These are phyloP conservation scores for Drosophila nasuta DNA, from an alignment of 1,140 invertebrate genomes.

Conservation along the genomic window DNA sequence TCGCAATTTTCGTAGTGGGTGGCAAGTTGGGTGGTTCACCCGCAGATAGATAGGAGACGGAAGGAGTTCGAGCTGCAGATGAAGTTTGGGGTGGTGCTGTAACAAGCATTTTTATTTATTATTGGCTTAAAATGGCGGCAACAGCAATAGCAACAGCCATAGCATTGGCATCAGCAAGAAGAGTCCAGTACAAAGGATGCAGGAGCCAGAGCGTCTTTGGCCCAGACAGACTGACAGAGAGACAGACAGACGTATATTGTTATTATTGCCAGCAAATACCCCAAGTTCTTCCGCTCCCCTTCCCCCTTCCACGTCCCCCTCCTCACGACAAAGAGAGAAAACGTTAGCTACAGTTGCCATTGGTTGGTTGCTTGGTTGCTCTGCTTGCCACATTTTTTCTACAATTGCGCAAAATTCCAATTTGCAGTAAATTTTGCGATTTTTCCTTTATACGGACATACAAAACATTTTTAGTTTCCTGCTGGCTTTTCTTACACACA, in stretches of 20 bases:
- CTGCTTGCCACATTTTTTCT: constrained; percentile 76
- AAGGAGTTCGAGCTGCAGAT: neutral
- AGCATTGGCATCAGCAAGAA: constrained; percentile 4
- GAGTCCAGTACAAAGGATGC: constrained; percentile 55
- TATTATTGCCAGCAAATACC: constrained; percentile 66
- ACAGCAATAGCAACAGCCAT: neutral
- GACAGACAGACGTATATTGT: constrained; percentile 61
- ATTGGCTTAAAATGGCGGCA: constrained; percentile 73
- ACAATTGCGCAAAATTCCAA: constrained; percentile 85
- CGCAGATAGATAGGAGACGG: neutral
- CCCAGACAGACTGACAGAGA: constrained; percentile 47
- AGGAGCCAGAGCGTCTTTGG: constrained; percentile 54
- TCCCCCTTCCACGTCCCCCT: neutral
- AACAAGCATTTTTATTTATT: constrained; percentile 83
- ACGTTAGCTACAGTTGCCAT: constrained; percentile 43
- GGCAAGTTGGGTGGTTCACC: constrained; percentile 14
- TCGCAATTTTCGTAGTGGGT: constrained; percentile 71
- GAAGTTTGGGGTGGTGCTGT: constrained; percentile 25
- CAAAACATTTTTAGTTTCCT: constrained; percentile 84
- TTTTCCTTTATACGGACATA: constrained; percentile 83
- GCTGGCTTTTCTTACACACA: constrained; percentile 64
- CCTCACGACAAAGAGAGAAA: constrained; percentile 15
- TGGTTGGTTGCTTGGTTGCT: constrained; percentile 27
- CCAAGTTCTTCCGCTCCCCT: neutral
- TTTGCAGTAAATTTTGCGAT: constrained; percentile 85